Evolutionary conservation across 35 echinoderm and acorn worm species (phyloP).

Genomic region (Ophiothrix spiculata): DNA sequence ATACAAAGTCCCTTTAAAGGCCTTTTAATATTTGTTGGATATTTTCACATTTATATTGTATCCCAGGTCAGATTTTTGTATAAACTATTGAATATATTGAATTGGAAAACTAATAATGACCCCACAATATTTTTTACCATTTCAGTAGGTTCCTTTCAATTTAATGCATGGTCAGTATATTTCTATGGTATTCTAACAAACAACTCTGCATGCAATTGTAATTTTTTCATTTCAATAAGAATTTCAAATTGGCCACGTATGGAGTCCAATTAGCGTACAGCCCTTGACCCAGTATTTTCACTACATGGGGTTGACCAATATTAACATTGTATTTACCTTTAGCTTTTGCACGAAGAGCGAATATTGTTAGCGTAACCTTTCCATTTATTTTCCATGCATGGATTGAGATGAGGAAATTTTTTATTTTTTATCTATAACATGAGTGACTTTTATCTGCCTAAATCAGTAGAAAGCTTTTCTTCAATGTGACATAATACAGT

Average conservation of each 20-base stretch:
- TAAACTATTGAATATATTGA: neutral
- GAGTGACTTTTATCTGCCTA: neutral
- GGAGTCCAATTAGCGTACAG: neutral
- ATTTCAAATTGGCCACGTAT: neutral
- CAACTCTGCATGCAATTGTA: constrained; percentile 3
- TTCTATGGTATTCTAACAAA: neutral
- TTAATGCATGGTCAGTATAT: too few species aligned
- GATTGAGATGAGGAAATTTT: too few species aligned
- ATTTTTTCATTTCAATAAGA: neutral
- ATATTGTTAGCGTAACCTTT: neutral
- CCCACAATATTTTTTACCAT: neutral
- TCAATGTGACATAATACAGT: too few species aligned
- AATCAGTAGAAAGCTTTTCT: neutral
- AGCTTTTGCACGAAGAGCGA: neutral
- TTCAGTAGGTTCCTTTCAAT: too few species aligned
- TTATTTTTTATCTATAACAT: too few species aligned
- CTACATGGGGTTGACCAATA: constrained; percentile 2
- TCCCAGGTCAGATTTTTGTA: neutral
- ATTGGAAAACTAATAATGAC: neutral
- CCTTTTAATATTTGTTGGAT: neutral
- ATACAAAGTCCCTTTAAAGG: neutral
- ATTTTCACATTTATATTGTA: neutral
- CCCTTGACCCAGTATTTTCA: neutral
- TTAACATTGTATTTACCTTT: too few species aligned
- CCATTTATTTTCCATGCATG: neutral